Percentiles rank a stretch among this genome's conserved stretches.
phyloP scores from a whole-genome alignment of 37 sponge, comb jelly and placozoan species.

The Aphrocallistes beatrix region DNA sequence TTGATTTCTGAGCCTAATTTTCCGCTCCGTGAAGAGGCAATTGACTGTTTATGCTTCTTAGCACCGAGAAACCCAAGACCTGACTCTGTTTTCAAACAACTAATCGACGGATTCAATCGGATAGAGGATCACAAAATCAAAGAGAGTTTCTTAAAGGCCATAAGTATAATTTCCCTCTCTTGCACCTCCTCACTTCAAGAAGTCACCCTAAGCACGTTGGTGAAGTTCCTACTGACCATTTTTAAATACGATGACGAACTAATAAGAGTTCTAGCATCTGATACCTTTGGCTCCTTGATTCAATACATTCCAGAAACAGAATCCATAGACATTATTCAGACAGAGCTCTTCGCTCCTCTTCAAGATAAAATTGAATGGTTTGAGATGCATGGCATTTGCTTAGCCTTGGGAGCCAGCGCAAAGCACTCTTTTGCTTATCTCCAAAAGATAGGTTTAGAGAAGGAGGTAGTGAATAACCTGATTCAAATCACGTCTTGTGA shows the following conservation, averaged over 20 bases:
- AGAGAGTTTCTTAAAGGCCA: not conserved
- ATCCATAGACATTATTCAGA: not conserved
- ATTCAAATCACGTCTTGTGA: not conserved
- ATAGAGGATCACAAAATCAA: not conserved
- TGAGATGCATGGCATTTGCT: not conserved
- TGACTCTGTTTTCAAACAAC: not conserved
- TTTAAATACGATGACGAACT: not conserved
- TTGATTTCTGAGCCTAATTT: not conserved
- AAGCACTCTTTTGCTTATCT: not conserved
- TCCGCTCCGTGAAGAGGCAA: not conserved
- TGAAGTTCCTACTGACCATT: not conserved
- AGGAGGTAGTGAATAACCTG: not conserved
- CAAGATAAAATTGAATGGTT: not conserved
- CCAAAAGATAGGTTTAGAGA: not conserved
- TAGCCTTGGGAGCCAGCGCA: not conserved
- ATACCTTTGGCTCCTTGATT: not conserved
- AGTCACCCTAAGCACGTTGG: not conserved
- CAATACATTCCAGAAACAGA: not conserved
- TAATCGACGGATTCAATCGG: not conserved
- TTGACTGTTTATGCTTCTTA: not conserved
- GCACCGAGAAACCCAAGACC: not conserved
- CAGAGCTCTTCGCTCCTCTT: not conserved
- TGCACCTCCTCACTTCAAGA: not conserved
- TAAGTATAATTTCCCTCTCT: not conserved
- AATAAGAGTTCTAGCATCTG: not conserved